phyloP scores from a whole-genome alignment of 2,113 vertebrate species.

The Ailurus styani region DNA sequence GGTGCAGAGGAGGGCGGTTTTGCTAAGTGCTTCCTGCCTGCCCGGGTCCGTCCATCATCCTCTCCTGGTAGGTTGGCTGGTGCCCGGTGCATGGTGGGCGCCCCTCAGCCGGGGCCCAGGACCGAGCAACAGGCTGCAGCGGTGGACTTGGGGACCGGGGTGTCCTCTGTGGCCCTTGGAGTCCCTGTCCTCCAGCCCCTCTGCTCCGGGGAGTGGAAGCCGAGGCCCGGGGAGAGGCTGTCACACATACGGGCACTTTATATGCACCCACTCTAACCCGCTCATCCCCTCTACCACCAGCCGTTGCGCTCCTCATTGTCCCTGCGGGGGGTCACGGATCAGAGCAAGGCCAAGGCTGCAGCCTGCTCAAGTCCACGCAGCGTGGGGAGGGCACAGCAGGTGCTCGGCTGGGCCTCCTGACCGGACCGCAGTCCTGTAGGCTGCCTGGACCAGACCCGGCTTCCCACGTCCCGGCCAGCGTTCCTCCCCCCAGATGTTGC shows the following conservation, averaged over 20 bases:
- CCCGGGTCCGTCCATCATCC: fast-evolving
- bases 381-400: not conserved
- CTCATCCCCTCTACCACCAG: not conserved
- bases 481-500: fast-evolving
- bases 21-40: fast-evolving
- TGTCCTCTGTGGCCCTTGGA: not conserved
- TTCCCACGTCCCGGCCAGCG: not conserved
- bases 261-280: fast-evolving
- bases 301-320: fast-evolving
- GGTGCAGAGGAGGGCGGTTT: not conserved
- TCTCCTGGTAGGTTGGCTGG: not conserved
- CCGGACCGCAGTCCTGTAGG: not conserved
- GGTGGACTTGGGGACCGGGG: fast-evolving
- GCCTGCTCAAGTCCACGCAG: fast-evolving
- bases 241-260: fast-evolving
- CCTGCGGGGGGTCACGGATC: not conserved
- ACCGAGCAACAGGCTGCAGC: not conserved
- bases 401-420: not conserved
- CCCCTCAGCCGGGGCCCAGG: too few relatives aligned
- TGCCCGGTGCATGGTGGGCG: fast-evolving
- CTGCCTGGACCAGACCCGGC: not conserved
- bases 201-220: not conserved
- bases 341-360: not conserved
- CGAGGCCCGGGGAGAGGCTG: not conserved
- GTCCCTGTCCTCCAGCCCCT: not conserved